phyloP scores from a whole-genome alignment of 2,888 invertebrate species.

The Polietes domitor region DNA sequence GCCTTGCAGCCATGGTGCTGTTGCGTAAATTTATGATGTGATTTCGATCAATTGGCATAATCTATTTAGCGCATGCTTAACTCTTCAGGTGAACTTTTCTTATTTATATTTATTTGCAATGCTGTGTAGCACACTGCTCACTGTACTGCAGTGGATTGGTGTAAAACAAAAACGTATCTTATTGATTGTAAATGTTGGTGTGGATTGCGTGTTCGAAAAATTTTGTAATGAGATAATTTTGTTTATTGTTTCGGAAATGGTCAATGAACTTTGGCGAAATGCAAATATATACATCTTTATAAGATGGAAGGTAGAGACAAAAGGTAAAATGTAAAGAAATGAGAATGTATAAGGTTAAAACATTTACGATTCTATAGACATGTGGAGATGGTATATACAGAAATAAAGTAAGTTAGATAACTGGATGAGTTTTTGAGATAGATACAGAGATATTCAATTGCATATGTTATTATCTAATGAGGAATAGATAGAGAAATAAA shows the following conservation, averaged over 20 bases:
- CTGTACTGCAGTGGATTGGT: background rate
- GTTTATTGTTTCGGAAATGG: conserved; percentile 74
- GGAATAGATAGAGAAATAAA: too few relatives aligned
- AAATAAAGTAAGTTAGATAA: too few relatives aligned
- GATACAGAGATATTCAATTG: too few relatives aligned
- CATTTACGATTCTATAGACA: too few relatives aligned
- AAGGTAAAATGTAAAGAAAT: too few relatives aligned
- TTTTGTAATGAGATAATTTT: conserved; percentile 78
- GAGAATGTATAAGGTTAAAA: too few relatives aligned
- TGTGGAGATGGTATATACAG: too few relatives aligned
- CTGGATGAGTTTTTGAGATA: too few relatives aligned
- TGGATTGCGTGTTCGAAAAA: conserved; percentile 66
- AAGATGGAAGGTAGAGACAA: too few relatives aligned
- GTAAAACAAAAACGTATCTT: background rate
- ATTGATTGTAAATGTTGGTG: conserved; percentile 63
- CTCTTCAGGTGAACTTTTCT: conserved; percentile 32
- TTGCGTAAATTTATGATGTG: conserved; percentile 78
- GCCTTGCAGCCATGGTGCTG: conserved; percentile 68
- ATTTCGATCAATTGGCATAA: conserved; percentile 80
- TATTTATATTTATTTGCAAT: conserved; percentile 34
- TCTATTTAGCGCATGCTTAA: conserved; percentile 76
- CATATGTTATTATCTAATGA: too few relatives aligned
- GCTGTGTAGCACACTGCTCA: background rate
- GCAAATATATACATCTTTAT: background rate
- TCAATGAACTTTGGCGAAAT: conserved; percentile 67